Base-by-base conservation (phyloP, 1,140 invertebrate genomes). In the Pentalonia nigronervosa region DNA sequence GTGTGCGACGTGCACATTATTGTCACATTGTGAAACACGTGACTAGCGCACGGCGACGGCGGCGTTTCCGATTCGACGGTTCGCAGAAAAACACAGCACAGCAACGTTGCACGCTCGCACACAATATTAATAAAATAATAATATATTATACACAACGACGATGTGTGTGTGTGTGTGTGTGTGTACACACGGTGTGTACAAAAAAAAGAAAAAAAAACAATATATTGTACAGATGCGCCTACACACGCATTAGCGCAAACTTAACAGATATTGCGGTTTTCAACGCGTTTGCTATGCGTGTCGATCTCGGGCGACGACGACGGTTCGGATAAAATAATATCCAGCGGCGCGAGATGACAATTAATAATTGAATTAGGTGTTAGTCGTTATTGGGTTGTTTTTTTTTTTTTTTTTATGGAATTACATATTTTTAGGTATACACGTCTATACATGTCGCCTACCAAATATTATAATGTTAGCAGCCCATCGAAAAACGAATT, bases 11-110 rank as follows among this genome's bases (percentile, higher is more conserved):
- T 34, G 36, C 48, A 8, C 34, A 7, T 84, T 84, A 84, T 84
- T 53, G 48, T 89, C 87, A 89, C 87, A 53, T 89, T 53, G 48
- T 34, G n/a, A 89, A 89, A 53, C 87, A 89, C 87, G 87, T 89
- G 87, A 89, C 87, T 53, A 89, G 87, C 48, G 87, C 87, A 7
- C 47, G 86, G 84, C 41, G 41, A 30, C 41, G 83, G 86, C 86
- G 14, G 48, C 47, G 86, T 36, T 53, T 89, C n/a, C 47, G n/a
- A 89, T 34, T n/a, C 47, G 47, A 88, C n/a, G 86, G 45, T 88
- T 50, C 47, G 48, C 48, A 89, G 48, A 48, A 89, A 89, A 53
- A 53, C 47, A 23, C 87, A 34, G n/a, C 84, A 47, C 45, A 87
- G 45, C 45, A 87, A 47, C 45, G 45, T 7, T 30, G 41, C 30